Conservation (phyloP, 2,888 invertebrate species). For the Leptinotarsa juncta region DNA sequence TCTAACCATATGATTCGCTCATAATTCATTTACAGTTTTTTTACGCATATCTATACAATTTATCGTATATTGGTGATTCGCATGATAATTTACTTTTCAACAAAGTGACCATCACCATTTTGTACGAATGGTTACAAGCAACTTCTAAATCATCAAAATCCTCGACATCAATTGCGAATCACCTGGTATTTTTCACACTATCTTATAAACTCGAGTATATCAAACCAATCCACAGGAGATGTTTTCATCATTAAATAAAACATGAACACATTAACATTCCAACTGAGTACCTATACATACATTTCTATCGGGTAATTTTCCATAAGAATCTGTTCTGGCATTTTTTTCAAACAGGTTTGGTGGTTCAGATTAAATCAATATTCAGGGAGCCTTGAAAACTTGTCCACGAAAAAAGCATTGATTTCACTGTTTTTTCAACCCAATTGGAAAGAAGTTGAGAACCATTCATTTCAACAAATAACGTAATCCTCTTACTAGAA, state of each 20-base stretch:
- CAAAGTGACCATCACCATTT: too few relatives aligned
- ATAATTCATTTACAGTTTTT: conserved; percentile 13
- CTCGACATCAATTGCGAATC: too few relatives aligned
- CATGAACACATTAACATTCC: conserved; percentile 52
- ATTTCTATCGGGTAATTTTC: neutral
- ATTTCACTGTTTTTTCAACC: too few relatives aligned
- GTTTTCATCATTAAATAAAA: conserved; percentile 44
- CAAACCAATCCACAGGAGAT: conserved; percentile 13
- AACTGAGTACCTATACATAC: conserved; percentile 22
- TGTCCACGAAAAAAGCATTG: too few relatives aligned
- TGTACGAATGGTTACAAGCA: too few relatives aligned
- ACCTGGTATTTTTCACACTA: neutral
- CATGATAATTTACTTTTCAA: neutral
- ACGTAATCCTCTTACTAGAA: too few relatives aligned
- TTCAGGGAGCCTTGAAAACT: too few relatives aligned
- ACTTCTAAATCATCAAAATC: too few relatives aligned
- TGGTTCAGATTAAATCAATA: too few relatives aligned
- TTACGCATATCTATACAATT: conserved; percentile 16
- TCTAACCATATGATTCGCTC: neutral
- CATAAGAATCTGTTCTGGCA: neutral
- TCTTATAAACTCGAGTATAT: neutral
- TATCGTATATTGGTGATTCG: neutral
- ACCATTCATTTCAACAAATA: too few relatives aligned
- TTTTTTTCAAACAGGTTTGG: too few relatives aligned
- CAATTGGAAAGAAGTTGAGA: too few relatives aligned